A percentile compares a stretch with the other conserved stretches of the same genome.
phyloP scores from a whole-genome alignment of 2,797 vertebrate genomes.

The Enteromius unitaeniatus region DNA sequence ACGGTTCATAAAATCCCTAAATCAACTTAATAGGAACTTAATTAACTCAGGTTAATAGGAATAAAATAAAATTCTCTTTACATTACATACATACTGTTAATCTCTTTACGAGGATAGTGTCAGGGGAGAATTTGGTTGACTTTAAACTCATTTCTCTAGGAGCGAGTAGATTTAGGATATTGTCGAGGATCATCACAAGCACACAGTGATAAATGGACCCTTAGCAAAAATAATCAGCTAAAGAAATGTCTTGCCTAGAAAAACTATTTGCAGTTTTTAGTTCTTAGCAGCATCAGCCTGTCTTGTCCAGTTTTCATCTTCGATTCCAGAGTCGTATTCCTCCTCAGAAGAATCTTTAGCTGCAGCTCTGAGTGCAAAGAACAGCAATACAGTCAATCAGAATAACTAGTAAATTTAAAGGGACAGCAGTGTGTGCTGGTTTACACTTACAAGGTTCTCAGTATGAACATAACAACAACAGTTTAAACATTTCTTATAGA shows the following conservation, averaged over 20 bases:
- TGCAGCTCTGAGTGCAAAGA: constrained; percentile 76
- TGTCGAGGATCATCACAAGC: constrained; percentile 15
- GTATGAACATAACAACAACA: not conserved
- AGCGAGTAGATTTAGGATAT: not conserved
- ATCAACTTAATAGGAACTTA: constrained; percentile 17
- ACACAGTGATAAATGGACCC: constrained; percentile 45
- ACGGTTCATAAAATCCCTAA: constrained; percentile 37
- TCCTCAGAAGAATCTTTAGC: constrained; percentile 84
- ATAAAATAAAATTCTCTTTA: constrained; percentile 52
- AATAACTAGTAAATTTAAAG: not conserved
- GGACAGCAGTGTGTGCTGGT: not conserved
- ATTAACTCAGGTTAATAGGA: constrained; percentile 14
- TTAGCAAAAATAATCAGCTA: constrained; percentile 21
- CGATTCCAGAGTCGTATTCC: constrained; percentile 87
- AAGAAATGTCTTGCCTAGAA: not conserved
- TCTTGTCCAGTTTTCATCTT: constrained; percentile 88
- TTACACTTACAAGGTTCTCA: not conserved
- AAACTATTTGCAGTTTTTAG: constrained; percentile 65
- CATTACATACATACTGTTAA: constrained; percentile 33
- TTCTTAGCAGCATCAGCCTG: constrained; percentile 88
- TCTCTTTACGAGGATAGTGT: constrained; percentile 34
- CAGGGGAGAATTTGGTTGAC: constrained; percentile 14
- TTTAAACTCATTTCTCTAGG: constrained; percentile 16
- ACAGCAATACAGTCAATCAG: not conserved
- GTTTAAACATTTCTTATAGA: not conserved